These are phyloP conservation scores for Ectemnius lituratus DNA, from an alignment of 2,888 invertebrate species.

Conservation along the genomic window DNA sequence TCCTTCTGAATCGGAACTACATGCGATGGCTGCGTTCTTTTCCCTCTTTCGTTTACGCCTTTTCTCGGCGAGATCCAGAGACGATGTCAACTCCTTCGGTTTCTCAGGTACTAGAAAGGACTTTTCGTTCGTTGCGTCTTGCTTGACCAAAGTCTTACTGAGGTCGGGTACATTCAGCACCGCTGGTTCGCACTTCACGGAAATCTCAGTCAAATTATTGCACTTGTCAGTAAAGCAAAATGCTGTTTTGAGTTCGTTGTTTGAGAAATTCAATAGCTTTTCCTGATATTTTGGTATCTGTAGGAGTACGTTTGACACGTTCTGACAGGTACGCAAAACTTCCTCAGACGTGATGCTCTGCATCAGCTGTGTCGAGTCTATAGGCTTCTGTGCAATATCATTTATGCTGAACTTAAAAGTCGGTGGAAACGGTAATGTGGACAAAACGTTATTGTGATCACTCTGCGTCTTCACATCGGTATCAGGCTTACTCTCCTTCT, in stretches of 20 bases:
- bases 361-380: conserved; percentile 67
- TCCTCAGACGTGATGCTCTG: conserved; percentile 74
- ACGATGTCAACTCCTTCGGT: conserved; percentile 69
- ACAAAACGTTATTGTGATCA: conserved; percentile 59
- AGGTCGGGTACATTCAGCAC: conserved; percentile 76
- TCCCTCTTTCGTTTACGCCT: conserved; percentile 78
- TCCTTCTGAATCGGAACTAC: conserved; percentile 79
- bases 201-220: conserved; percentile 72
- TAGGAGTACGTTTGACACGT: conserved; percentile 73
- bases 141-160: conserved; percentile 70
- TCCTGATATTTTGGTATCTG: conserved; percentile 75
- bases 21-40: conserved; percentile 65
- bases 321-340: conserved; percentile 73
- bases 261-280: conserved; percentile 72
- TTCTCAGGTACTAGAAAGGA: conserved; percentile 64
- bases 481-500: conserved; percentile 58
- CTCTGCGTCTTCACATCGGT: conserved; percentile 49
- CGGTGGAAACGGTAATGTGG: conserved; percentile 68
- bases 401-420: conserved; percentile 66
- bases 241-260: conserved; percentile 63
- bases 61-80: conserved; percentile 81
- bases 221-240: conserved; percentile 72
- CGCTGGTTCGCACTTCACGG: conserved; percentile 70
- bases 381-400: conserved; percentile 64
- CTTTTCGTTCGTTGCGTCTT: conserved; percentile 55